Evolutionary conservation across 2,797 vertebrate species (phyloP).

Genomic region (Australoheros facetus): DNA sequence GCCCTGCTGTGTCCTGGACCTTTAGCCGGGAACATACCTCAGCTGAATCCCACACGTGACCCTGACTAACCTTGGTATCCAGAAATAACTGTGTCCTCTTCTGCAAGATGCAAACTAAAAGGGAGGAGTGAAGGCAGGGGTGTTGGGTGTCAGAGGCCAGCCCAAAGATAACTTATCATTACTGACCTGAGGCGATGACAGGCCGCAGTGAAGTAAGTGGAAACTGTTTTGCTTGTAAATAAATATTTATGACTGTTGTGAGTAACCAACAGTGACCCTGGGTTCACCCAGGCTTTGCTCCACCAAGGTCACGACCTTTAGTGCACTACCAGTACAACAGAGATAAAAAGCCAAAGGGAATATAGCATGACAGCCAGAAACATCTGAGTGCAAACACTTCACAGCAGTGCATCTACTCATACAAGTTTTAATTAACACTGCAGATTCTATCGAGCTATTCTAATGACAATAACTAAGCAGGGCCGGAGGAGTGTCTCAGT

Average conservation of each 20-base stretch:
- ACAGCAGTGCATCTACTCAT: not conserved
- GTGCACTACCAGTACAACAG: not conserved
- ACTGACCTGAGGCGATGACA: conserved; percentile 68
- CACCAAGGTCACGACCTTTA: conserved; percentile 11
- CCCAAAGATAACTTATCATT: conserved; percentile 71
- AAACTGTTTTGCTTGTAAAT: conserved; percentile 50
- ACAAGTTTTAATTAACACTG: not conserved
- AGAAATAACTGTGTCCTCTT: conserved; percentile 61
- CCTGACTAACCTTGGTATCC: conserved; percentile 44
- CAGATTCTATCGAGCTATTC: not conserved
- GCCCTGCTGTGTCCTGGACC: not conserved
- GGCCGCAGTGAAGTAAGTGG: conserved; percentile 55
- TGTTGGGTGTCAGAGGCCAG: conserved; percentile 32
- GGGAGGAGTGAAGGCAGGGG: not conserved
- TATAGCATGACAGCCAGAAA: not conserved
- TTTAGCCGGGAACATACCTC: conserved; percentile 19
- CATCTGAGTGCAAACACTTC: not conserved
- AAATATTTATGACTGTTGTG: conserved; percentile 30
- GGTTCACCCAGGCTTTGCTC: not conserved
- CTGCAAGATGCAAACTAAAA: conserved; percentile 7
- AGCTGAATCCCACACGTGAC: not conserved
- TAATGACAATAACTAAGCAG: not conserved
- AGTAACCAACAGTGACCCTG: not conserved
- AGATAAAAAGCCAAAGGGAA: not conserved
- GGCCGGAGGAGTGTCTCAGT: not conserved